Evolutionary conservation across 64 coral and sea anemone species (phyloP), one percentile per base, ranked within the genome.

Genomic region (Pocillopora verrucosa): DNA sequence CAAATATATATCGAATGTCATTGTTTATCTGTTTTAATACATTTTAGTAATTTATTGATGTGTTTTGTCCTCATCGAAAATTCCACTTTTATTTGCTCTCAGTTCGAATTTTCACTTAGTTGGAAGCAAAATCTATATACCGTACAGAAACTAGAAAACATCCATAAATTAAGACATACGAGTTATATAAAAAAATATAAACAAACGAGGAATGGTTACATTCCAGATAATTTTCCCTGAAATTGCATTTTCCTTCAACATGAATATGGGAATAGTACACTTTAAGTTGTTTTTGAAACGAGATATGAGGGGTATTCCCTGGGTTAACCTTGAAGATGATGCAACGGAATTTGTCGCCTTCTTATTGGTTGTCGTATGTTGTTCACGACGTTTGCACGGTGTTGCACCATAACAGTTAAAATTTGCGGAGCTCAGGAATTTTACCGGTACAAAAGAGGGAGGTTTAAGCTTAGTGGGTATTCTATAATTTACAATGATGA

Each of bases 401-500:
- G 89, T 91, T 91, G 89, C 89, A 85, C 89, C 89, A 91, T 63
- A 13, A 58, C 37, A 76, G 20, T 16, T 5, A 74, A 34, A 77
- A 19, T 75, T 91, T 91, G 72, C 89, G 25, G 59, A 16, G n/a
- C 26, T 82, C 34, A 34, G 51, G 64, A 64, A 24, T 79, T 77
- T 15, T 60, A 20, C 37, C 58, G 38, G 4, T 35, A 65, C 30
- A 80, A 61, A 90, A 36, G 15, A 73, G 20, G 3, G n/a, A 34
- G 17, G 5, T 17, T 1, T 34, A 36, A 56, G n/a, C 16, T 35
- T 20, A 73, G 26, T 20, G 34, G 82, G 16, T 6, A 74, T 34
- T 24, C 59, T 35, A 61, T 35, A 10, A 37, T 16, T 34, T 38
- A 81, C 57, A 61, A 59, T 76, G n/a, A 38, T 13, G 19, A 60